Evolutionary conservation across 2,888 invertebrate species (phyloP), one percentile per base, ranked within the genome.

Genomic region (Tiliacea aurago): DNA sequence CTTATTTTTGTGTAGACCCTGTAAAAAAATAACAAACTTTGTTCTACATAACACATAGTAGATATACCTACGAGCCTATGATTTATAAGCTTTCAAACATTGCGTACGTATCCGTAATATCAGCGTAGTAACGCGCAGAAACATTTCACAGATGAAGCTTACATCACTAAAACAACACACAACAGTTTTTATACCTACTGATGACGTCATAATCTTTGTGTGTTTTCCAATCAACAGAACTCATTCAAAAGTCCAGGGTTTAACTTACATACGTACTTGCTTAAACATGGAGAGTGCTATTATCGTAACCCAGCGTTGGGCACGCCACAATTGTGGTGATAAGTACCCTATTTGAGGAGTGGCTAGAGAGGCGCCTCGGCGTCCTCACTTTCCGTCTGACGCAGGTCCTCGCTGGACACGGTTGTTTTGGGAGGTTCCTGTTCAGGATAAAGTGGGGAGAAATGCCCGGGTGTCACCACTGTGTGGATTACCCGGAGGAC

Each of bases 141-240:
- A 73, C 70, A 68, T 73, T 85, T 68, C 45, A 65, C 74, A 83
- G 69, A 81, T 63, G 80, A 72, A 59, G 15, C 23, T 77, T 76
- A 72, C 78, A 82, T 76, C 68, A 76, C 62, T 76, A 70, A 56
- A 81, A 67, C 28, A 63, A 56, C 66, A 75, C 20, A 69, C 45
- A 56, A n/a, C 33, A 43, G 33, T 65, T 64, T 68, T 69, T 62
- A 80, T 74, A 43, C 10, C 47, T 28, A 84, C 11, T 41, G 41
- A 41, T 78, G 62, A 81, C 80, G 80, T 74, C 64, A 61, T 58
- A 43, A 53, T 55, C 11, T 18, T n/a, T 64, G 20, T 61, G 41
- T 49, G 56, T 47, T 83, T 51, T 53, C 20, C 33, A 37, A 37
- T 56, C 51, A 49, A 43, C n/a, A 47, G 43, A 43, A 49, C 10